These are phyloP conservation scores for Patella ulyssiponensis DNA, from an alignment of 2,888 invertebrate genomes.

Conservation along the genomic window DNA sequence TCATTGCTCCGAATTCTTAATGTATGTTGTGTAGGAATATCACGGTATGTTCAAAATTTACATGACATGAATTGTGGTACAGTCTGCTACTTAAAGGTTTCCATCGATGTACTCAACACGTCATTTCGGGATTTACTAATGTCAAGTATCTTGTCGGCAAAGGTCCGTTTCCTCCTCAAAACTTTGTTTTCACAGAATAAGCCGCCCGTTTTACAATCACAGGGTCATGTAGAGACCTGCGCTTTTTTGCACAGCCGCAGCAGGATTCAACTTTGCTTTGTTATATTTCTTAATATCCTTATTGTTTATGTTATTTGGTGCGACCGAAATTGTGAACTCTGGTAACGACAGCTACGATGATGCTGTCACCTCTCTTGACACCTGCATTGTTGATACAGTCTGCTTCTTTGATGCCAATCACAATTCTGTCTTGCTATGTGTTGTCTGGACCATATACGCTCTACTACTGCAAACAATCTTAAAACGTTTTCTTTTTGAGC, in stretches of 20 bases:
- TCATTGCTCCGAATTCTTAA: too few relatives aligned
- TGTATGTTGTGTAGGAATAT: too few relatives aligned
- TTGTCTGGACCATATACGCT: too few relatives aligned
- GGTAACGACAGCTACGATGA: slow-evolving; percentile 9
- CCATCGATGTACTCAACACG: too few relatives aligned
- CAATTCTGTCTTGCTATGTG: too few relatives aligned
- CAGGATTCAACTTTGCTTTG: slow-evolving; percentile 13
- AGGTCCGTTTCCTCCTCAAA: too few relatives aligned
- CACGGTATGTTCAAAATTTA: too few relatives aligned
- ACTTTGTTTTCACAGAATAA: slow-evolving; percentile 15
- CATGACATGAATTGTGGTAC: too few relatives aligned
- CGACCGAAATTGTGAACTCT: slow-evolving; percentile 25
- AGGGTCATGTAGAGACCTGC: slow-evolving; percentile 18
- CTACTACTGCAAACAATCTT: too few relatives aligned
- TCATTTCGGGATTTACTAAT: background rate
- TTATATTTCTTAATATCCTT: slow-evolving; percentile 22
- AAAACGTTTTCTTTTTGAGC: too few relatives aligned
- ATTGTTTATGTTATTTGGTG: too few relatives aligned
- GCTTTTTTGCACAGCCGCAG: slow-evolving; percentile 14
- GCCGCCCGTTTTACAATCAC: slow-evolving; percentile 17
- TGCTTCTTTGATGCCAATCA: slow-evolving; percentile 10
- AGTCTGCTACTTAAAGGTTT: too few relatives aligned
- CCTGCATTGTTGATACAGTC: slow-evolving; percentile 27
- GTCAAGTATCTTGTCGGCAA: background rate
- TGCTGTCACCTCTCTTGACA: slow-evolving; percentile 25